Base-by-base conservation (phyloP, 2,113 vertebrate genomes). In the Chauna torquata region DNA sequence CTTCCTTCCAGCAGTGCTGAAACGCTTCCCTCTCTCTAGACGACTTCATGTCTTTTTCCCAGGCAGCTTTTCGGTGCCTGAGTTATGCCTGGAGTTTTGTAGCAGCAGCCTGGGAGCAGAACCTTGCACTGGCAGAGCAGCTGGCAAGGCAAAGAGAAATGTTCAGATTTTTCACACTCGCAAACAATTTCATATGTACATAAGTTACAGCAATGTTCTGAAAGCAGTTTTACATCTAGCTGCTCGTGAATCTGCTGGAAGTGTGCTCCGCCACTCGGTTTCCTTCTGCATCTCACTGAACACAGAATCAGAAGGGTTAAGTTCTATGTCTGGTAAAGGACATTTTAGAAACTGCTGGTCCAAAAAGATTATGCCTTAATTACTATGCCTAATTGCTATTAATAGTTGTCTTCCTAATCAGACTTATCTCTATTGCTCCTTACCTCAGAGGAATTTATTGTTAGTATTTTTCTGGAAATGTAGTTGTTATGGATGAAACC, bases 381-480 rank as follows among this genome's bases (percentile, higher is more conserved):
- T 86, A 96, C 94, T 91, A 96, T 94, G 52, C 55, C 91, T 86
- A 96, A 92, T 92, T 89, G 89, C 93, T 95, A 86, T 94, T 91
- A 89, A 95, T 95, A 89, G 72, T 95, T 95, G 69, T 92, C 89
- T 91, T 81, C 59, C 91, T 91, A 94, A 92, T 94, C 95, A 92
- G 86, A 81, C 65, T 66, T 81, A 70, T 89, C 87, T 84, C 50
- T 75, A 3, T 57, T 85, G 65, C 89, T 96, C 23, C 77, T 82
- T 79, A 90, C 82, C 65, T 94, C 65, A 38, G 76, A 95, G 89
- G 75, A 36, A 32, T 71, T 64, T 65, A 47, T 54, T 32, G 64
- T 62, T n/a, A 52, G 24, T 75, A 24, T 50, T 94, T 96, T 94
- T 47, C 72, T 79, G 61, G 61, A 49, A 68, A 34, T 81, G 32